Evolutionary conservation across 2,113 vertebrate genomes (phyloP).

Genomic region (Tenrec ecaudatus): DNA sequence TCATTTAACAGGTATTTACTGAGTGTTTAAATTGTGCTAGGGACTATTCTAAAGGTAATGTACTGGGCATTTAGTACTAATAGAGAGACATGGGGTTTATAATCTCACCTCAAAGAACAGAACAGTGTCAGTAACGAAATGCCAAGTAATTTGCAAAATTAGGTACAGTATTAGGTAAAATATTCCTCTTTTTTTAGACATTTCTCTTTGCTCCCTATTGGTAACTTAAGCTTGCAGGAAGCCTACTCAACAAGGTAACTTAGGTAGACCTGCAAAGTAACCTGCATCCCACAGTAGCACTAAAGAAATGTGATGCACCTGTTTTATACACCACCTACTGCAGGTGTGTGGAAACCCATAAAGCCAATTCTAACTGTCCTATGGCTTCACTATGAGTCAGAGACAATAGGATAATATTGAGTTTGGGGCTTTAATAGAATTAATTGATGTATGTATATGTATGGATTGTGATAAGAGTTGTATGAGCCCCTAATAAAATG

Average conservation of each 20-base stretch:
- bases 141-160: background rate
- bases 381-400: no score
- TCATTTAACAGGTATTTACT: conserved; percentile 62
- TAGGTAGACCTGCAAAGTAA: background rate
- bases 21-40: background rate
- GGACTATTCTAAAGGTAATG: background rate
- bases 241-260: background rate
- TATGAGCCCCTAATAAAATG: no score
- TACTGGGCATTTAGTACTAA: background rate
- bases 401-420: no score
- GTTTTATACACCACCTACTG: background rate
- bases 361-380: no score
- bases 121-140: background rate
- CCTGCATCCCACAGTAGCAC: background rate
- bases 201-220: background rate
- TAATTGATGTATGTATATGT: no score
- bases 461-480: no score
- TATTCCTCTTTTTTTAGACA: background rate
- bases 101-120: background rate
- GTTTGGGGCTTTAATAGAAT: background rate
- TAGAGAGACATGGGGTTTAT: background rate
- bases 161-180: background rate
- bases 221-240: background rate
- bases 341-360: no score
- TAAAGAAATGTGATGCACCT: background rate